A percentile compares a stretch with the other conserved stretches of the same genome.
These are phyloP conservation scores for Elysia crispata DNA, from an alignment of 2,888 invertebrate species.

Conservation along the genomic window DNA sequence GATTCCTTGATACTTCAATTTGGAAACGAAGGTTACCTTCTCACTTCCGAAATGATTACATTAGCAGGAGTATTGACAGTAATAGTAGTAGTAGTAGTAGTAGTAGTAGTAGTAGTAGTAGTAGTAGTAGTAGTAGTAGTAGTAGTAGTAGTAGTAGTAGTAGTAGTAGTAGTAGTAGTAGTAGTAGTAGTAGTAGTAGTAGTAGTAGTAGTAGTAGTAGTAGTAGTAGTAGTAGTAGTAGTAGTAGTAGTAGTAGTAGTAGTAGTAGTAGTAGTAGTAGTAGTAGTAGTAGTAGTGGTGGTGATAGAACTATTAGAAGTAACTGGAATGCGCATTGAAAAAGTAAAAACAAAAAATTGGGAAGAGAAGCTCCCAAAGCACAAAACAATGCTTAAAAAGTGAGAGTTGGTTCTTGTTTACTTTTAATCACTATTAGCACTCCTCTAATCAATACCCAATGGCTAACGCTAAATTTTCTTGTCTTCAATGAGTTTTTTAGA, in stretches of 20 bases:
- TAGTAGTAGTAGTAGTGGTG: not conserved
- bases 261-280: constrained; percentile 13
- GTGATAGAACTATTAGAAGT: too few relatives aligned
- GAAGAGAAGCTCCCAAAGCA: too few relatives aligned
- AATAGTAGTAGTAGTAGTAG: not conserved
- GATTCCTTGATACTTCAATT: too few relatives aligned
- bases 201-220: constrained; percentile 28
- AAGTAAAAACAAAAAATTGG: too few relatives aligned
- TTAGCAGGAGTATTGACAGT: too few relatives aligned
- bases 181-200: constrained; percentile 28
- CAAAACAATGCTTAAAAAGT: too few relatives aligned
- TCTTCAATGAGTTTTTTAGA: too few relatives aligned
- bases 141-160: constrained; percentile 2
- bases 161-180: constrained; percentile 14
- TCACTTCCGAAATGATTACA: not conserved
- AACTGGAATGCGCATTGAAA: too few relatives aligned
- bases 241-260: constrained; percentile 17
- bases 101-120: not conserved
- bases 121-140: constrained; percentile 2
- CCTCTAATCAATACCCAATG: too few relatives aligned
- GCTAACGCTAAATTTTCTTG: too few relatives aligned
- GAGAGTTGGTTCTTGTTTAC: too few relatives aligned
- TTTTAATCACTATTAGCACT: too few relatives aligned
- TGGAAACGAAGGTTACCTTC: not conserved
- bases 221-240: constrained; percentile 28